Conservation (phyloP, 2,888 invertebrate species). For the Rhagophthalmus giganteus region DNA sequence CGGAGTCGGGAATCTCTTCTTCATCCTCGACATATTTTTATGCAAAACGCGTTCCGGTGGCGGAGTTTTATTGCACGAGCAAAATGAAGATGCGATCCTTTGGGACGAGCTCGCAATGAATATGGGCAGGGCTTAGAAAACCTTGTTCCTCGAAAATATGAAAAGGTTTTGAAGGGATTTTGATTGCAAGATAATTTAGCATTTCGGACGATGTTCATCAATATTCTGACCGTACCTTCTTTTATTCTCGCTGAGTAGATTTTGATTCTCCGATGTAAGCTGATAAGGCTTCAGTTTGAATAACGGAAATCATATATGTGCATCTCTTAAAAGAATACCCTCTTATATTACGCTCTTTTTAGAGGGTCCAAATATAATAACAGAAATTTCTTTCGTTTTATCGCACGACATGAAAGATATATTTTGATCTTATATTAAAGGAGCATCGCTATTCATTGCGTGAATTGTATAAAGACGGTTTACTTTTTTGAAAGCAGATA, state of each 20-base stretch:
- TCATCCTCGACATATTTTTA: constrained; percentile 53
- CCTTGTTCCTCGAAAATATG: constrained; percentile 43
- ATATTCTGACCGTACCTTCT: constrained; percentile 40
- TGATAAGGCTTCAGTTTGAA: constrained; percentile 27
- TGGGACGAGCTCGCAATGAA: constrained; percentile 44
- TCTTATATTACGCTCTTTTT: constrained; percentile 17
- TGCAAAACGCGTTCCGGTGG: constrained; percentile 53
- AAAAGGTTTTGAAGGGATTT: constrained; percentile 42
- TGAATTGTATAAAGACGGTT: too few species aligned
- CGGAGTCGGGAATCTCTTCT: constrained; percentile 42
- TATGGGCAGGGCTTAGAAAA: constrained; percentile 44
- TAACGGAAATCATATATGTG: constrained; percentile 23
- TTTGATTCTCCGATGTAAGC: constrained; percentile 29
- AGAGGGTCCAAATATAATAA: constrained; percentile 15
- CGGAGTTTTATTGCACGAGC: constrained; percentile 53
- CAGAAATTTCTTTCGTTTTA: constrained; percentile 1
- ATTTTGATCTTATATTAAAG: too few species aligned
- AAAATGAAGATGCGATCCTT: constrained; percentile 52
- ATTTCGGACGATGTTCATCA: constrained; percentile 45
- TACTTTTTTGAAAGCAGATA: too few species aligned
- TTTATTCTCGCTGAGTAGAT: constrained; percentile 33
- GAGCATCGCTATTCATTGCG: too few species aligned
- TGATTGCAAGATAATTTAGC: constrained; percentile 49
- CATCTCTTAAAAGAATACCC: constrained; percentile 23
- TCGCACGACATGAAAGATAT: background rate